Conservation (phyloP, 37 sponge, comb jelly and placozoan species). For the Chondrilla cf. caribensis region DNA sequence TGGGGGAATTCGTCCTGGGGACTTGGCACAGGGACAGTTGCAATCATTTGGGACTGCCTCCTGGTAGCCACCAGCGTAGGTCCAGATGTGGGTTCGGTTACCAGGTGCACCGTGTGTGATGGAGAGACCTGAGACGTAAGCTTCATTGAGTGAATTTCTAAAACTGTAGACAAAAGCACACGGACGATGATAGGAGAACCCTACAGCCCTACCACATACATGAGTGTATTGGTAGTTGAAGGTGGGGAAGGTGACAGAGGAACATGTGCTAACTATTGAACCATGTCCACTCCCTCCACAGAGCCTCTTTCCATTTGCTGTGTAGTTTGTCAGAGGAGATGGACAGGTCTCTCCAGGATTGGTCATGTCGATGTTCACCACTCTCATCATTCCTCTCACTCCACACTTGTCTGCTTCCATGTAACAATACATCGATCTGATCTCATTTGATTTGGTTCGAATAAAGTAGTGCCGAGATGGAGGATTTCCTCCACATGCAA, state of each 20-base stretch:
- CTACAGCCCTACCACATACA: constrained; percentile 19
- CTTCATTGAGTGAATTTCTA: background rate
- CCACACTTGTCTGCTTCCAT: constrained; percentile 21
- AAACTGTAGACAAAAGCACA: background rate
- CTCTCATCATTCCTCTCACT: constrained; percentile 9
- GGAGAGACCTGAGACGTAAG: constrained; percentile 8
- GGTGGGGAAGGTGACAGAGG: constrained; percentile 13
- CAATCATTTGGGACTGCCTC: background rate
- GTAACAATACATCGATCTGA: background rate
- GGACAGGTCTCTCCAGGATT: background rate
- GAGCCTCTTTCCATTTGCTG: background rate
- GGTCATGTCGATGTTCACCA: constrained; percentile 9
- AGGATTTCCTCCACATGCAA: background rate
- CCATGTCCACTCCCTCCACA: background rate
- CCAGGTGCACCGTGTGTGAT: background rate
- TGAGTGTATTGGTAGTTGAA: background rate
- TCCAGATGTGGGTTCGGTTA: background rate
- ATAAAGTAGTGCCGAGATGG: background rate
- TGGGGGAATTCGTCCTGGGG: background rate
- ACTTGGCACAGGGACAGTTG: background rate
- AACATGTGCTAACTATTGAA: no score
- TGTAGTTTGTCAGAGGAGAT: background rate
- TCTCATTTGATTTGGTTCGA: background rate
- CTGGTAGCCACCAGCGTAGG: constrained; percentile 6
- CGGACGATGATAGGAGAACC: constrained; percentile 1